Evolutionary conservation across 2,888 invertebrate species (phyloP).

Genomic region (Zelleria hepariella): DNA sequence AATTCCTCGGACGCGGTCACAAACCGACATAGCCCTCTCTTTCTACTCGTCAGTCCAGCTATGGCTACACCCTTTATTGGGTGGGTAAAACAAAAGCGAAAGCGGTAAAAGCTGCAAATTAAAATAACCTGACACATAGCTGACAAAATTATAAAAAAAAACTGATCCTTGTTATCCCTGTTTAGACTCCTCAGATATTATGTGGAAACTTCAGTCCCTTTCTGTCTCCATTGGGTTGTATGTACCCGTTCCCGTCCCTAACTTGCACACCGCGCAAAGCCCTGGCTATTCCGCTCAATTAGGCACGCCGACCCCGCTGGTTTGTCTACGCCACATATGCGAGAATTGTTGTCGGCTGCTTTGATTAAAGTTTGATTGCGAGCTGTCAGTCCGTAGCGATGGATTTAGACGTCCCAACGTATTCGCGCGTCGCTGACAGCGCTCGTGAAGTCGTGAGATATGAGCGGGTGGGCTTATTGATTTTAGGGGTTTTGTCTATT

Average conservation of each 20-base stretch:
- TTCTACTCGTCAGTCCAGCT: background rate
- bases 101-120: background rate
- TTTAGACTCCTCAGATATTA: no score
- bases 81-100: background rate
- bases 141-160: no score
- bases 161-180: no score
- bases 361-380: slow-evolving; percentile 67
- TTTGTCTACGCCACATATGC: slow-evolving; percentile 45
- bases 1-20: slow-evolving; percentile 46
- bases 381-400: slow-evolving; percentile 45
- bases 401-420: slow-evolving; percentile 22
- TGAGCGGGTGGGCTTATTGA: background rate
- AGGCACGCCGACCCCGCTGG: slow-evolving; percentile 34
- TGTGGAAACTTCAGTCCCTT: background rate
- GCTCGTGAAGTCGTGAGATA: slow-evolving; percentile 8
- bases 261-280: background rate
- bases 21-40: slow-evolving; percentile 5
- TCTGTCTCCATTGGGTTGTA: background rate
- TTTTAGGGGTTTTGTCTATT: background rate
- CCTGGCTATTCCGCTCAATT: slow-evolving; percentile 61
- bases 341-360: slow-evolving; percentile 45
- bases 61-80: background rate
- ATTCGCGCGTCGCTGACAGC: slow-evolving; percentile 2
- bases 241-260: background rate
- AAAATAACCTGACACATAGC: background rate